These are phyloP conservation scores for Drosophila pachea DNA, from an alignment of 1,140 invertebrate species.

Conservation along the genomic window DNA sequence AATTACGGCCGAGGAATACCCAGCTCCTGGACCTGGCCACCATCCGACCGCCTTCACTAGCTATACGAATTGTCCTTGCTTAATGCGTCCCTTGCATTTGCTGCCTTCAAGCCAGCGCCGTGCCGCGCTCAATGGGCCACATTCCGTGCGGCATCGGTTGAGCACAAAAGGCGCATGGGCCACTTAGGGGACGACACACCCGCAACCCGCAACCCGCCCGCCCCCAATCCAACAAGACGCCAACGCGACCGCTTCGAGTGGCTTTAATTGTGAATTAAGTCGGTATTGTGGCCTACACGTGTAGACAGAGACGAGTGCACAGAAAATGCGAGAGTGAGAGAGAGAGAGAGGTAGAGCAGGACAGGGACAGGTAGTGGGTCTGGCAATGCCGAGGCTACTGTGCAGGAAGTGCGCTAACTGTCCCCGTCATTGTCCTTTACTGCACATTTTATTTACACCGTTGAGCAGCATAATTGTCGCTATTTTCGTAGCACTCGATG, in stretches of 20 bases:
- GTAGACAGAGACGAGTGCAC: constrained; percentile 29
- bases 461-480: constrained; percentile 71
- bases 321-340: constrained; percentile 7
- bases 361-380: neutral
- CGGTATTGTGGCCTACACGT: constrained; percentile 70
- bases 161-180: constrained; percentile 64
- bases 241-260: constrained; percentile 55
- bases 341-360: constrained; percentile 3
- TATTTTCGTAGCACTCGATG: constrained; percentile 70
- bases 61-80: constrained; percentile 65
- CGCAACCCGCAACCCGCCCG: neutral
- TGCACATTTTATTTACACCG: constrained; percentile 67
- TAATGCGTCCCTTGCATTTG: constrained; percentile 48
- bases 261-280: constrained; percentile 79
- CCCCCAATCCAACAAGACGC: neutral
- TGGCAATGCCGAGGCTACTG: constrained; percentile 71
- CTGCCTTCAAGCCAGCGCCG: constrained; percentile 30
- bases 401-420: constrained; percentile 46
- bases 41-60: constrained; percentile 25
- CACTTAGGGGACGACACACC: constrained; percentile 51
- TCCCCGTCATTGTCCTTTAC: constrained; percentile 43
- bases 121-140: constrained; percentile 46
- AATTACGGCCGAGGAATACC: constrained; percentile 35
- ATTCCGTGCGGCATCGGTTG: constrained; percentile 36
- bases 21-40: constrained; percentile 16